Evolutionary conservation across 2,113 vertebrate species (phyloP).

Genomic region (Amazona guildingii): DNA sequence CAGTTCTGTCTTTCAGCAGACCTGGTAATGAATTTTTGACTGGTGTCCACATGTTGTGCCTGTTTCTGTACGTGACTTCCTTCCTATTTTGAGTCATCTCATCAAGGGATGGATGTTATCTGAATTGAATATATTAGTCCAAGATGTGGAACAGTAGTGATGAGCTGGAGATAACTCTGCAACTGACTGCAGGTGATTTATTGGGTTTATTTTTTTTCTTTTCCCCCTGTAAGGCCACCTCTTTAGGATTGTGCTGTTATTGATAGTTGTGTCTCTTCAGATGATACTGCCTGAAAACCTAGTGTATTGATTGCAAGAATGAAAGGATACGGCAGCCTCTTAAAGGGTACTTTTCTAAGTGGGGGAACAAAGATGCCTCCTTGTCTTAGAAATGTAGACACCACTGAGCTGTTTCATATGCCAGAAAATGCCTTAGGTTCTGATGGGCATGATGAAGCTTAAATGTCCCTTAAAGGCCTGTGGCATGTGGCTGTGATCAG

Average conservation of each 20-base stretch:
- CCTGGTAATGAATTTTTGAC: constrained; percentile 64
- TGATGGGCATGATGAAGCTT: neutral
- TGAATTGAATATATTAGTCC: neutral
- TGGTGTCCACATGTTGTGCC: constrained; percentile 15
- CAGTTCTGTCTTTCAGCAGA: constrained; percentile 51
- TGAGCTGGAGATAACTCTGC: neutral
- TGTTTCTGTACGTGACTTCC: constrained; percentile 15
- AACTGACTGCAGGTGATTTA: neutral
- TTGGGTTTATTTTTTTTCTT: neutral
- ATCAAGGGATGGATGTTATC: neutral
- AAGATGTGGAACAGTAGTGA: neutral
- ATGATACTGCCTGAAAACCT: neutral
- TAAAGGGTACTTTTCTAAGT: neutral
- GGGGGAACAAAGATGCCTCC: neutral
- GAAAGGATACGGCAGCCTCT: neutral
- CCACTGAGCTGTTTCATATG: neutral
- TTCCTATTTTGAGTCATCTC: constrained; percentile 2
- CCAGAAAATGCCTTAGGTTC: neutral
- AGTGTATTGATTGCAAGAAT: neutral
- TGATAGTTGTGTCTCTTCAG: neutral
- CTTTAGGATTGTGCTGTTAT: neutral
- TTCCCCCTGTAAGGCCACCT: neutral
- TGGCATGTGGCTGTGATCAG: neutral
- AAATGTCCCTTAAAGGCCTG: neutral
- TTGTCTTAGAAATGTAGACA: neutral